A percentile compares a stretch with the other conserved stretches of the same genome.
Evolutionary conservation across 2,888 invertebrate genomes (phyloP).

Genomic region (Aphodius granarius): DNA sequence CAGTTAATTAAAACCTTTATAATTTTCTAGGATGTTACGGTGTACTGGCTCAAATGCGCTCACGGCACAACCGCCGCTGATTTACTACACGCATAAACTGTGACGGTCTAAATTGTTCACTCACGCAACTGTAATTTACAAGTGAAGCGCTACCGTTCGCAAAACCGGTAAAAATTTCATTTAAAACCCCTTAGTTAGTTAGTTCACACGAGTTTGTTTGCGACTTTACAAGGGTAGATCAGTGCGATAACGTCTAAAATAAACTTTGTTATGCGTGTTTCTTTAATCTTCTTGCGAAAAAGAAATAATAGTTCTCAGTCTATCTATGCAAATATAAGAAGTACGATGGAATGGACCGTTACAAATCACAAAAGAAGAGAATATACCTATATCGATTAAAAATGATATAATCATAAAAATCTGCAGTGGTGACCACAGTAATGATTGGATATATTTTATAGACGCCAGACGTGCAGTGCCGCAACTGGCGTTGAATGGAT

Average conservation of each 20-base stretch:
- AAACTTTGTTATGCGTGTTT: neutral
- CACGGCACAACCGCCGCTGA: slow-evolving; percentile 1
- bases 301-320: too few relatives aligned
- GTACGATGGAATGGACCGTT: too few relatives aligned
- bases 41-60: slow-evolving; percentile 26
- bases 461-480: too few relatives aligned
- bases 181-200: neutral
- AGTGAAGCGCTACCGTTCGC: neutral
- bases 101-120: neutral
- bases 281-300: neutral
- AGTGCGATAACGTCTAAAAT: too few relatives aligned
- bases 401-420: too few relatives aligned
- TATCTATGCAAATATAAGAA: too few relatives aligned
- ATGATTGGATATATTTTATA: too few relatives aligned
- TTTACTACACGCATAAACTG: slow-evolving; percentile 12
- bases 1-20: slow-evolving; percentile 52
- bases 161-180: neutral
- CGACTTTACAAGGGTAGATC: neutral
- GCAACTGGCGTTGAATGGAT: too few relatives aligned
- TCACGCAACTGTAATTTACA: slow-evolving; percentile 8
- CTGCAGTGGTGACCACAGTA: too few relatives aligned
- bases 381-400: too few relatives aligned
- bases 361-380: too few relatives aligned
- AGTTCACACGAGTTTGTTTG: neutral
- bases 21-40: slow-evolving; percentile 45